Evolutionary conservation across 53 echinoderm and acorn worm species (phyloP).

Genomic region (Echinometra lucunter): DNA sequence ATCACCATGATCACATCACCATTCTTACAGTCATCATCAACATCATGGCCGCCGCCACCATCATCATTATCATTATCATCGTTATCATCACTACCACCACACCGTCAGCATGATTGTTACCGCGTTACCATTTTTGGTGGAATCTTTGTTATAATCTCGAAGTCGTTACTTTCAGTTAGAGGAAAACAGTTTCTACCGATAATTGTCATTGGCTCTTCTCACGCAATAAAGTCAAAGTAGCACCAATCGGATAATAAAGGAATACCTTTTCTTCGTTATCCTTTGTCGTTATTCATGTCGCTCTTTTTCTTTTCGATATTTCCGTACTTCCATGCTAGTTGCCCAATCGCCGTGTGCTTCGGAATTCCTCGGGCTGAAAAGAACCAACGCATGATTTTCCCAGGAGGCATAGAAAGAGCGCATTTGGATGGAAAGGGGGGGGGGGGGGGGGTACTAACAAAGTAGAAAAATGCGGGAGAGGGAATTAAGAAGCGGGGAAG

Average conservation of each 20-base stretch:
- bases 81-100: too few species aligned
- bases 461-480: too few species aligned
- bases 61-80: background rate
- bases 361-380: background rate
- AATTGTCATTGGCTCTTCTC: too few species aligned
- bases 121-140: background rate
- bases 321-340: background rate
- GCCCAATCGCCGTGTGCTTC: background rate
- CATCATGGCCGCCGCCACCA: too few species aligned
- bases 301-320: background rate
- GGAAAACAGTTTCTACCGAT: too few species aligned
- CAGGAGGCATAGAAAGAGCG: background rate
- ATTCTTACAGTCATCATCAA: background rate
- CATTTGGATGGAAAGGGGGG: too few species aligned
- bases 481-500: background rate
- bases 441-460: too few species aligned
- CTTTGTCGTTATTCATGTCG: background rate
- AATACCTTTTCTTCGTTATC: background rate
- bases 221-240: too few species aligned
- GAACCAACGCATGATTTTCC: background rate
- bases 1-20: background rate
- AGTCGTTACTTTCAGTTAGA: too few species aligned
- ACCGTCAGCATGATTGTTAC: background rate
- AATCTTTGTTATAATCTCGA: background rate
- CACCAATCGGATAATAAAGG: too few species aligned